Conservation (phyloP, 2,888 invertebrate genomes). For the Cheiracanthium punctorium region DNA sequence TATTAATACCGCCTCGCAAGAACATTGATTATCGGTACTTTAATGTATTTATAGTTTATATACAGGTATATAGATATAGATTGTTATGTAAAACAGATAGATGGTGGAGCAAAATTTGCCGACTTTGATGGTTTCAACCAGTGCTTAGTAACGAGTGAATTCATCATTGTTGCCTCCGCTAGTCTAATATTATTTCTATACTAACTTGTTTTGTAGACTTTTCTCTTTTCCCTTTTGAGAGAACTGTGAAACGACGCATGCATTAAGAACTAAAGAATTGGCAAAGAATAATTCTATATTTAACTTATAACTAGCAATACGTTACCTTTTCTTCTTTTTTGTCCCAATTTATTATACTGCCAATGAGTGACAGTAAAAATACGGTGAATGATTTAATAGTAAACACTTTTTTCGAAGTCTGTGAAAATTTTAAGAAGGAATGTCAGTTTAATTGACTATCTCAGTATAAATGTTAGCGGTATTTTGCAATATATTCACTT, state of each 20-base stretch:
- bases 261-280: background rate
- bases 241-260: background rate
- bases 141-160: conserved; percentile 64
- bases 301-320: too few species aligned
- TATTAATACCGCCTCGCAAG: conserved; percentile 26
- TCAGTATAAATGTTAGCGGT: too few species aligned
- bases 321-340: too few species aligned
- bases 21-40: conserved; percentile 60
- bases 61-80: conserved; percentile 44
- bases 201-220: conserved; percentile 61
- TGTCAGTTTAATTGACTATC: too few species aligned
- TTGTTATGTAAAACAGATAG: conserved; percentile 32
- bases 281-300: too few species aligned
- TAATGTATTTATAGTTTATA: conserved; percentile 50
- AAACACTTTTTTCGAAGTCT: too few species aligned
- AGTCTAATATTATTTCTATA: conserved; percentile 34
- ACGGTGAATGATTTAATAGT: too few species aligned
- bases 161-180: conserved; percentile 45
- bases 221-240: background rate
- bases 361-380: too few species aligned
- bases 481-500: too few species aligned
- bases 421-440: too few species aligned
- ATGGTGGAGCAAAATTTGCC: conserved; percentile 55
- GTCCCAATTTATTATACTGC: too few species aligned
- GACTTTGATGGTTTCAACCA: conserved; percentile 67